Base-by-base conservation (phyloP, 2,797 vertebrate genomes). In the Poeciliopsis infans region DNA sequence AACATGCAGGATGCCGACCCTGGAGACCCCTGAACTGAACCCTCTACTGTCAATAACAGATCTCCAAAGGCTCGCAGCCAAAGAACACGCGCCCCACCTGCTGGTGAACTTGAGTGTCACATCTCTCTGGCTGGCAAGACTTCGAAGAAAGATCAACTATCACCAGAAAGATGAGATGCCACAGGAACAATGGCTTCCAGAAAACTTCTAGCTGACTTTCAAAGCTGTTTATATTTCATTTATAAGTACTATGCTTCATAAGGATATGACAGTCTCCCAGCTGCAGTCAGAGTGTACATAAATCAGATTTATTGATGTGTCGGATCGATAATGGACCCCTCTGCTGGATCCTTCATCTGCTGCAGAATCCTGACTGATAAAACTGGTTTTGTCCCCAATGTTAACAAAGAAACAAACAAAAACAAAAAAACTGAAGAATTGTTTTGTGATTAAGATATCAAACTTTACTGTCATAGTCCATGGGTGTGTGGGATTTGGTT, bases 61-160 rank as follows among this genome's bases (percentile, higher is more conserved):
- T 1, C 31, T 31, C 31, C 31, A 31, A 31, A 31, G 31, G 31
- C 31, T 31, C 0, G 0, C 15, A 86, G 79, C 2, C 77, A 74
- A 85, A 88, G 59, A 77, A 79, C 87, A 57, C 46, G 86, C 28
- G n/a, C 89, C 0, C 84, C 59, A 78, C 91, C 92, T 94, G 83
- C 76, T 91, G 92, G 89, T 31, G 0, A 4, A 0, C 4, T 64
- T 10, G 68, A 33, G 74, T 76, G 79, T 64, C 85, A 64, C 77
- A 39, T 36, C 13, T 80, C 3, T 33, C 10, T 49, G 55, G 1
- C 18, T 46, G 20, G 6, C 13, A 15, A n/a, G 25, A 5, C n/a
- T 57, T 49, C 1, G 23, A 47, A 78, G 31, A 43, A 78, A 31
- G 57, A 66, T 28, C 23, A 20, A 61, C 5, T 33, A 10, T 55